phyloP scores from a whole-genome alignment of 2,888 invertebrate species.

The Aphidius colemani region DNA sequence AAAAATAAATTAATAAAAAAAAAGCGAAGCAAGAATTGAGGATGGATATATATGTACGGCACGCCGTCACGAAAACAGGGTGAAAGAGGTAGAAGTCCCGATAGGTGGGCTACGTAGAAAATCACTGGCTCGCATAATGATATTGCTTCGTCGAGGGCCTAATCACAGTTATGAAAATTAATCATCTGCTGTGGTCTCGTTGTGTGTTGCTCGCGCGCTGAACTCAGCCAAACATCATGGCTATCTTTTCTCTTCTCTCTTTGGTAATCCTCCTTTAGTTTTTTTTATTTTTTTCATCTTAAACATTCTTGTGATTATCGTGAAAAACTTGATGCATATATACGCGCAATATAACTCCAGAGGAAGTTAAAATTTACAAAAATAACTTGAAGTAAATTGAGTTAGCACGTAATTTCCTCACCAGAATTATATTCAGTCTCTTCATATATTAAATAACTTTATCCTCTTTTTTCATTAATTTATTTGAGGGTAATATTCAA shows the following conservation, averaged over 20 bases:
- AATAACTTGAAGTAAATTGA: neutral
- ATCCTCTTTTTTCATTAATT: too few species aligned
- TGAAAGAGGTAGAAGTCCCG: conserved; percentile 28
- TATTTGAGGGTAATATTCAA: too few species aligned
- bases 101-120: conserved; percentile 45
- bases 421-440: neutral
- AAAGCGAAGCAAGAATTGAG: conserved; percentile 22
- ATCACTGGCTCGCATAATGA: conserved; percentile 45
- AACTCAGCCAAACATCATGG: conserved; percentile 13
- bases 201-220: conserved; percentile 20
- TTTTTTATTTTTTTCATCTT: conserved; percentile 1
- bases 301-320: too few species aligned
- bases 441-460: too few species aligned
- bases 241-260: too few species aligned
- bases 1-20: conserved; percentile 23
- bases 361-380: neutral
- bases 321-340: too few species aligned
- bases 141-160: conserved; percentile 48
- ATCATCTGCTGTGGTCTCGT: conserved; percentile 42
- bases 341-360: too few species aligned
- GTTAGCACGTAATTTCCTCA: neutral
- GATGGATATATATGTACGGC: conserved; percentile 25
- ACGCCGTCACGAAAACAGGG: conserved; percentile 26
- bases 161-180: conserved; percentile 54
- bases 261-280: neutral